Percentiles rank a stretch among this genome's conserved stretches.
Conservation (phyloP, 2,888 invertebrate genomes). For the Steinernema carpocapsae region DNA sequence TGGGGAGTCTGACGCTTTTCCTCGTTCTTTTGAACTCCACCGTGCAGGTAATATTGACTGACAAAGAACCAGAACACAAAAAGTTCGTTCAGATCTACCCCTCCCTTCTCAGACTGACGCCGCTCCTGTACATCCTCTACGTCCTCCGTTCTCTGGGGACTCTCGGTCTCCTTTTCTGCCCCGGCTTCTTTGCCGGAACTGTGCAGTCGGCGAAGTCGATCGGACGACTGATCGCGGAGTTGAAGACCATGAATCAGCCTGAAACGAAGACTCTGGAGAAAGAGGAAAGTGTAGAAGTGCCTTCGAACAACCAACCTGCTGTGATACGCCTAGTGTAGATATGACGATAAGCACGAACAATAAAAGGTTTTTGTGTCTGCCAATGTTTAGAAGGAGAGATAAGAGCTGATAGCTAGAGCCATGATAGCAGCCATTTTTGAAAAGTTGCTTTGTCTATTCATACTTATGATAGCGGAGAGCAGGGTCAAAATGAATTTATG, state of each 20-base stretch:
- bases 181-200: slow-evolving; percentile 20
- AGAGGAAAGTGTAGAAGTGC: neutral
- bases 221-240: neutral
- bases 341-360: too few relatives aligned
- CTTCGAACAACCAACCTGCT: neutral
- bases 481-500: too few relatives aligned
- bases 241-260: neutral
- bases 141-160: neutral
- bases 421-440: too few relatives aligned
- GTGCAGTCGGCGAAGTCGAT: slow-evolving; percentile 18
- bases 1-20: neutral
- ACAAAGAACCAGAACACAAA: neutral
- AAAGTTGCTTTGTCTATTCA: too few relatives aligned
- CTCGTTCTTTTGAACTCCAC: neutral
- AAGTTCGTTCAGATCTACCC: neutral
- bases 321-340: slow-evolving; percentile 8
- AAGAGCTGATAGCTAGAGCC: too few relatives aligned
- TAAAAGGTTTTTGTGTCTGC: too few relatives aligned
- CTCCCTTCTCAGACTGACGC: neutral
- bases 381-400: too few relatives aligned
- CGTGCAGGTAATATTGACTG: neutral
- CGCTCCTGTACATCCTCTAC: neutral
- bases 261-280: neutral
- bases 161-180: slow-evolving; percentile 14
- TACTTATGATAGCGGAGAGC: too few relatives aligned